Evolutionary conservation across 1,140 invertebrate species (phyloP).

Genomic region (Aphaenogaster floridana): DNA sequence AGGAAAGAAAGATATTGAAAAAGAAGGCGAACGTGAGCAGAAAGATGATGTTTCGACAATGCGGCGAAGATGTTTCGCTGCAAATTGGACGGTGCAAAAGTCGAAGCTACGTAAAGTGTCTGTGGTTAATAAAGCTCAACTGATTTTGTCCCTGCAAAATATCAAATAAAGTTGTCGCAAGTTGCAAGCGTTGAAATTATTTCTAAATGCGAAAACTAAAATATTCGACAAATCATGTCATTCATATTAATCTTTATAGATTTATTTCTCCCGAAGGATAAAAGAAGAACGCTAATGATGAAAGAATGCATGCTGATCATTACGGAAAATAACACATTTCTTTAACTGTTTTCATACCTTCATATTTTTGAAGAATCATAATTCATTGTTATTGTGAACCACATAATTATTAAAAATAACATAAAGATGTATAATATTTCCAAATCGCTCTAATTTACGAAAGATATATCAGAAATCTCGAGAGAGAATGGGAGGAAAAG

Average conservation of each 20-base stretch:
- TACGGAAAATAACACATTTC: background rate
- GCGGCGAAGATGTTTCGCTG: conserved; percentile 7
- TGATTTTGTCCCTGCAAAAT: background rate
- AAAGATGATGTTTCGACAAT: conserved; percentile 2
- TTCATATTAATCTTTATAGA: background rate
- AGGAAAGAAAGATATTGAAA: conserved; percentile 1
- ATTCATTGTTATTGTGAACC: background rate
- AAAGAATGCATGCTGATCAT: background rate
- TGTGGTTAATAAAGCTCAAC: background rate
- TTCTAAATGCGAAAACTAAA: background rate
- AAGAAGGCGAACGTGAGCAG: conserved; percentile 11
- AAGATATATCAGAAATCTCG: background rate
- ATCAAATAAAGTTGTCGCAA: background rate
- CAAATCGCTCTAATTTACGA: background rate
- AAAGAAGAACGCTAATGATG: background rate
- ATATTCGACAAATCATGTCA: background rate
- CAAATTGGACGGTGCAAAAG: conserved; percentile 38
- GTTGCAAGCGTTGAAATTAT: background rate
- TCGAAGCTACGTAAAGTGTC: background rate
- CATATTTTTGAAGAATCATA: background rate
- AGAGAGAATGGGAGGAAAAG: background rate
- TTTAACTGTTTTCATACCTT: background rate
- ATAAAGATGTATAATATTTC: background rate
- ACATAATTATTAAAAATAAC: background rate
- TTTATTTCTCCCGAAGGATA: background rate